Evolutionary conservation across 2,888 invertebrate species (phyloP), one percentile per base, ranked within the genome.

Genomic region (Xestoiulus laeticollis): DNA sequence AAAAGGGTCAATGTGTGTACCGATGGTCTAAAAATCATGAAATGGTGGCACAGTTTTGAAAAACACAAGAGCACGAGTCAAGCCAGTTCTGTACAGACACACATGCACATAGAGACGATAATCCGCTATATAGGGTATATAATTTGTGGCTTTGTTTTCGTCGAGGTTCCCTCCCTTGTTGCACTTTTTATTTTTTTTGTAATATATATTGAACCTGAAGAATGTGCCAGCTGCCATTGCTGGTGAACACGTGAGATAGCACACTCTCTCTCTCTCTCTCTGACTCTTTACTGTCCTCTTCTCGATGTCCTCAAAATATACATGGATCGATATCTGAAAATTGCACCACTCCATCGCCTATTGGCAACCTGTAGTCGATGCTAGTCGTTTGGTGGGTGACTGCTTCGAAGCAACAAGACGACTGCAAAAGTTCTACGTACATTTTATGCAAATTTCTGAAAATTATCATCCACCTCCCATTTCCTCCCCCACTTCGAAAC

Each of bases 21-120:
- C 68, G 68, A 68, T 68, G 68, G 68, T 68, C 68, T 68, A 68
- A 68, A 68, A 68, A 68, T 68, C 68, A 68, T 68, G 68, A 68
- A 68, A 68, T 68, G 68, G 68, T 68, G 68, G 68, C 68, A 68
- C 26, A 68, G 68, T 68, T 68, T 68, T 26, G 19, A 26, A 26
- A 59, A 59, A 68, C 68, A 68, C 68, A 68, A 68, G 68, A 68
- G 68, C 68, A 68, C 68, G 68, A 68, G 68, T 68, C 68, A 26
- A 68, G 68, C 68, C 68, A 68, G 68, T 68, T 68, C 68, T 68
- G 26, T 22, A 26, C 68, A 26, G 26, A 68, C 26, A 68, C 68
- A 68, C n/a, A 59, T 59, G 53, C 53, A 59, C 53, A 59, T 59
- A 26, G n/a, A 14, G 26, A 26, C 68, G 68, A 68, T 68, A n/a